phyloP scores from a whole-genome alignment of 2,797 vertebrate species.

The Mergus octosetaceus region DNA sequence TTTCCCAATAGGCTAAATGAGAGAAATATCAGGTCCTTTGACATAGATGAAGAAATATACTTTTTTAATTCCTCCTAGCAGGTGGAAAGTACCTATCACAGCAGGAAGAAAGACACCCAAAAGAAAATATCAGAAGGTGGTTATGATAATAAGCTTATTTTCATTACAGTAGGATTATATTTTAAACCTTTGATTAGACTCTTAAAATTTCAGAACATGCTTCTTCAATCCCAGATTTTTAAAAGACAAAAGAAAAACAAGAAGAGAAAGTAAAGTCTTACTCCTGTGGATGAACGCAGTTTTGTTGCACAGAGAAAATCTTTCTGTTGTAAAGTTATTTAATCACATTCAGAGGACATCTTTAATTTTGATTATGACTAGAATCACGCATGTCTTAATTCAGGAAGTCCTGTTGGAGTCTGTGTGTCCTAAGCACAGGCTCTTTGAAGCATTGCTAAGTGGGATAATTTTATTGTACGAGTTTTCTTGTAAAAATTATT shows the following conservation, averaged over 20 bases:
- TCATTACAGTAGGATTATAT: constrained; percentile 41
- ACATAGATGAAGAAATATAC: not conserved
- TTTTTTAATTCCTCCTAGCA: constrained; percentile 27
- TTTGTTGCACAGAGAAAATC: not conserved
- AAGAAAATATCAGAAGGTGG: constrained; percentile 47
- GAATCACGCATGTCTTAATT: constrained; percentile 32
- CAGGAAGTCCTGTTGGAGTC: constrained; percentile 7
- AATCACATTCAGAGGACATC: constrained; percentile 44
- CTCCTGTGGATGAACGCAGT: not conserved
- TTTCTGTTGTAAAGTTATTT: constrained; percentile 10
- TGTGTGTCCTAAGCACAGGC: constrained; percentile 6
- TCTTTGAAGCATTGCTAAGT: constrained; percentile 69
- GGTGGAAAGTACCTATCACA: not conserved
- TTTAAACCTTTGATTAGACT: constrained; percentile 51
- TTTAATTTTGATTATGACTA: constrained; percentile 22
- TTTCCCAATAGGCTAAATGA: not conserved
- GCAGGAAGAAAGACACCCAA: not conserved
- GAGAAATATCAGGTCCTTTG: not conserved
- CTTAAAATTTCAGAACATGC: constrained; percentile 38
- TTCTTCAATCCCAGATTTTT: not conserved
- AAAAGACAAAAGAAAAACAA: constrained; percentile 35
- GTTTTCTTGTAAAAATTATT: constrained; percentile 81
- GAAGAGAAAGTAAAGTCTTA: constrained; percentile 4
- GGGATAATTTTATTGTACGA: constrained; percentile 73
- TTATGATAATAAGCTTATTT: constrained; percentile 49